Percentiles rank a stretch among this genome's conserved stretches.
Conservation (phyloP, 2,888 invertebrate genomes). For the Cerastoderma edule region DNA sequence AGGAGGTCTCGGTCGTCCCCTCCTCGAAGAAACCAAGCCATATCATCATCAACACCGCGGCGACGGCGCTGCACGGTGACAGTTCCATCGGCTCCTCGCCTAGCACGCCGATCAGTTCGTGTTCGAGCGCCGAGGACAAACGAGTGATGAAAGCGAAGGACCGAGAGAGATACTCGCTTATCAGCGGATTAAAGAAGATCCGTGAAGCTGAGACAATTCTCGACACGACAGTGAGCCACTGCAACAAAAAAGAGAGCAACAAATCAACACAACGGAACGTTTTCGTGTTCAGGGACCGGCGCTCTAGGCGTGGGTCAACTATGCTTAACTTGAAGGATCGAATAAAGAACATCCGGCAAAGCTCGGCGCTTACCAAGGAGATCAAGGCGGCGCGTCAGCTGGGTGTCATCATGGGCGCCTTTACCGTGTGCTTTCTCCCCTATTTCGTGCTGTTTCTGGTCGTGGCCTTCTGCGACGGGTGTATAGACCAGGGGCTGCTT, state of each 20-base stretch:
- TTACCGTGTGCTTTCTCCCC: slow-evolving; percentile 87
- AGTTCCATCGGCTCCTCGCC: slow-evolving; percentile 49
- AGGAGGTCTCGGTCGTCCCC: slow-evolving; percentile 67
- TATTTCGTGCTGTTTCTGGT: slow-evolving; percentile 86
- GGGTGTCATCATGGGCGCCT: slow-evolving; percentile 87
- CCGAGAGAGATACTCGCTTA: slow-evolving; percentile 65
- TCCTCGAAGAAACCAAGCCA: slow-evolving; percentile 42
- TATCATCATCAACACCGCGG: slow-evolving; percentile 36
- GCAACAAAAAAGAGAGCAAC: slow-evolving; percentile 38
- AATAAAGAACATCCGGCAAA: slow-evolving; percentile 74
- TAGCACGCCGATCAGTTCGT: slow-evolving; percentile 59
- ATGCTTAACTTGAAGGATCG: slow-evolving; percentile 70
- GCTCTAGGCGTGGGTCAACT: slow-evolving; percentile 60
- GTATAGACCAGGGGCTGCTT: slow-evolving; percentile 83
- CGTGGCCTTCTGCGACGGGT: slow-evolving; percentile 85
- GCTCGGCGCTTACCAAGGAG: slow-evolving; percentile 80
- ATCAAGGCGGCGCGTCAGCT: slow-evolving; percentile 86
- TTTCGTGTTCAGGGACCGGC: slow-evolving; percentile 68
- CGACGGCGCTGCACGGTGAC: slow-evolving; percentile 41
- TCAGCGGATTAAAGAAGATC: slow-evolving; percentile 67
- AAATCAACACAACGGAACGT: slow-evolving; percentile 42
- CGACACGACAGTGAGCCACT: slow-evolving; percentile 68
- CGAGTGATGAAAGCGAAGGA: slow-evolving; percentile 44
- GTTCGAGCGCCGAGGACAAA: slow-evolving; percentile 61
- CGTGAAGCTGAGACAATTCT: slow-evolving; percentile 68